Evolutionary conservation across 2,888 invertebrate species (phyloP), one percentile per base, ranked within the genome.

Genomic region (Andricus quercusramuli): DNA sequence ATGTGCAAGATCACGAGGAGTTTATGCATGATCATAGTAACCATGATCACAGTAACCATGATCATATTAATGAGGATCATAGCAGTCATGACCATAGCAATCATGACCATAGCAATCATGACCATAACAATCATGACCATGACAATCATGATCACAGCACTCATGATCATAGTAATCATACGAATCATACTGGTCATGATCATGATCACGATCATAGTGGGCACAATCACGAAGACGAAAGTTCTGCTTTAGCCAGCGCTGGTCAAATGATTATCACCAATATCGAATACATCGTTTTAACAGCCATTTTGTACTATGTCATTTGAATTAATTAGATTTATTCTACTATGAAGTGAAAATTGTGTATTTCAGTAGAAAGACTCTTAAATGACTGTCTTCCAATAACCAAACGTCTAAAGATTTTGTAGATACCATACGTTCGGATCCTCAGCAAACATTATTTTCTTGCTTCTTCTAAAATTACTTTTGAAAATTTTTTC

Each of bases 271-370:
- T 90, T 62, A 44, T 90, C 13, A 86, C 89, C 11, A 91, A 91
- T 81, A 80, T 92, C 41, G 86, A 90, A 37, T 92, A 90, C 78
- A 62, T 91, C 62, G 15, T 90, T 41, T 83, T 91, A 37, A 90
- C 90, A 5, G 81, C 87, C 47, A 79, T 91, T 70, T 81, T 91
- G 15, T 91, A 90, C 78, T 89, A 89, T 79, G 85, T 88, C 25
- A 89, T 92, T 80, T 92, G 87, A 83, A 37, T 56, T 51, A 56
- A 74, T n/a, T 56, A 32, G 77, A 66, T 56, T 64, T 76, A 9
- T 76, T 70, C 20, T 41, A 68, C 41, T 37, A 77, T 51, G 47
- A 47, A 59, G 47, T 65, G 65, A 78, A 78, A 78, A 47, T 78
- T 51, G 29, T 64, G 22, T 51, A 66, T 78, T 44, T 79, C 25